Base-by-base conservation (phyloP, 2,113 vertebrate genomes). In the Motacilla alba region DNA sequence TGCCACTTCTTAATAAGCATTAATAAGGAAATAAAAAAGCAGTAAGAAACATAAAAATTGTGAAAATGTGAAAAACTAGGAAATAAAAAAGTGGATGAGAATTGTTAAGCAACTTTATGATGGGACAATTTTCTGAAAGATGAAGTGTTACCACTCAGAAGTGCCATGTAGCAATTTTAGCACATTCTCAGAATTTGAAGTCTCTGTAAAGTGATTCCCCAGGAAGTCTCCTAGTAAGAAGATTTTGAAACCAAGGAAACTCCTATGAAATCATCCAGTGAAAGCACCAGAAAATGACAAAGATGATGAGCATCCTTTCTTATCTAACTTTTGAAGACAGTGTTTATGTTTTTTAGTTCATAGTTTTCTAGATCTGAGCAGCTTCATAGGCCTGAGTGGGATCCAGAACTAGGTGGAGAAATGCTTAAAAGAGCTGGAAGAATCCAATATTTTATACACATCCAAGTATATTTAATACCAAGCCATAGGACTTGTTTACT, bases 1-100 rank as follows among this genome's bases (percentile, higher is more conserved):
- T 15, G 26, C 59, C 8, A 14, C 31, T 56, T 87, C 20, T 84
- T 83, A 78, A 72, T 85, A 93, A 93, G 41, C 33, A 85, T 47
- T 84, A n/a, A 84, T 66, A 67, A 60, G 94, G 72, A 94, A 95
- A 87, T 66, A 56, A 87, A 28, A n/a, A 91, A 87, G 15, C 15
- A 33, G 8, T 22, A 49, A 53, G 55, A 47, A 90, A 67, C 2
- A 35, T 44, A 72, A 80, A 93, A 69, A 0, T 9, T 13, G 13
- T 39, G 67, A 81, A 94, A 91, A 50, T 12, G 1, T 46, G 16
- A 81, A 83, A 94, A 91, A 15, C 14, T 70, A 37, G 67, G 22
- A 83, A 80, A 67, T 63, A 59, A 87, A 89, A 83, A 70, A 60
- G 13, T 33, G 28, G 9, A 37, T 83, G 7, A 43, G 10, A 75